phyloP scores from a whole-genome alignment of 2,888 invertebrate genomes.

The Eristalis intricaria region DNA sequence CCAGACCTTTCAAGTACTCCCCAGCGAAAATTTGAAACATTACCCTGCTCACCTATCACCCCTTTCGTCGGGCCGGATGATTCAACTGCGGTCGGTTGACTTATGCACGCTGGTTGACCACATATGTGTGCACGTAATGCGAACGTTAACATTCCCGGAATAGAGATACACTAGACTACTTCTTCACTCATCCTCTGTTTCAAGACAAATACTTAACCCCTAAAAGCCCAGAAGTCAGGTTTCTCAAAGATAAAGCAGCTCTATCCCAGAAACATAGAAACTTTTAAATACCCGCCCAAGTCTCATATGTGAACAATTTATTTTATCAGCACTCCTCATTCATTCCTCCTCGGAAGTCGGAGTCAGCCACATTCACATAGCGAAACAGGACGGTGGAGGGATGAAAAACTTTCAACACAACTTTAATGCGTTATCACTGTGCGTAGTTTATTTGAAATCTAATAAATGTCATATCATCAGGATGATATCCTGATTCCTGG shows the following conservation, averaged over 20 bases:
- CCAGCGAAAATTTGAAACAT: no score
- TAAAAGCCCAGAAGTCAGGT: background rate
- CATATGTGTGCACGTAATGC: background rate
- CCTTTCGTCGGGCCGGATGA: no score
- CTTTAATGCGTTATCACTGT: conserved; percentile 37
- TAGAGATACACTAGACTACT: background rate
- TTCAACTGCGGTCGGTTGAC: background rate
- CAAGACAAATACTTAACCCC: background rate
- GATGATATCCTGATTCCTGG: conserved; percentile 31
- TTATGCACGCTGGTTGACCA: background rate
- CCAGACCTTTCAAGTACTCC: no score
- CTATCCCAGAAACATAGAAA: background rate
- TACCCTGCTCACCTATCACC: no score
- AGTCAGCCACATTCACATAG: background rate
- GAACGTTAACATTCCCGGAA: background rate
- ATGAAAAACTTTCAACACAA: conserved; percentile 42
- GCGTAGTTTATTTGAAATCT: conserved; percentile 41
- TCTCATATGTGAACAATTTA: background rate
- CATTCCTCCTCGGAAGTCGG: background rate
- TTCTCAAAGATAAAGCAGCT: background rate
- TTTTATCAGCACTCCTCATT: background rate
- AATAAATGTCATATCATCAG: conserved; percentile 63
- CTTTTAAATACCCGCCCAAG: background rate
- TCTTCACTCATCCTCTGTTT: background rate
- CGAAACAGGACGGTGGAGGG: conserved; percentile 11